phyloP scores from a whole-genome alignment of 2,113 vertebrate genomes.

The Poeciliopsis occidentalis region DNA sequence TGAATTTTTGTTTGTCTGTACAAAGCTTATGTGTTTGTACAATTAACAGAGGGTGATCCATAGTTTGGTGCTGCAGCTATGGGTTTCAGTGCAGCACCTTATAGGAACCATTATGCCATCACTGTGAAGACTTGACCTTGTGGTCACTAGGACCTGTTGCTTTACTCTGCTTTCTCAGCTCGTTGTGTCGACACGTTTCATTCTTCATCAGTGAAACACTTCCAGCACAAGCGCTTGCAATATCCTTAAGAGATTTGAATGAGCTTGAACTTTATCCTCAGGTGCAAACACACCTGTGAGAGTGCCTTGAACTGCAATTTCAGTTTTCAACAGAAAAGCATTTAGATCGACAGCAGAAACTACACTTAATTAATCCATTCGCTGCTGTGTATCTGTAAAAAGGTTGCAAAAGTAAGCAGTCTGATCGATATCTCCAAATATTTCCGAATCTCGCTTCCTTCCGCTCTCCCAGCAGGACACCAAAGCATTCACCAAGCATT shows the following conservation, averaged over 20 bases:
- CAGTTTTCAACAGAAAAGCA: slow-evolving; percentile 61
- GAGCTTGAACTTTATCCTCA: slow-evolving; percentile 76
- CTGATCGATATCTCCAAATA: not conserved
- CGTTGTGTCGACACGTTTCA: slow-evolving; percentile 49
- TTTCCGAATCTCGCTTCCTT: not conserved
- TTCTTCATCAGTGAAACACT: slow-evolving; percentile 62
- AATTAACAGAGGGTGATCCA: slow-evolving; percentile 54
- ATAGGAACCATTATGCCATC: slow-evolving; percentile 71
- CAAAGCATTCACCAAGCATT: not conserved
- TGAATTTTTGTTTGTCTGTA: slow-evolving; percentile 57
- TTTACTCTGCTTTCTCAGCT: slow-evolving; percentile 58
- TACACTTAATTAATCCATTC: slow-evolving; percentile 14
- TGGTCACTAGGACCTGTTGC: slow-evolving; percentile 59
- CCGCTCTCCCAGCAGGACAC: not conserved
- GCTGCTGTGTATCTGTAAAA: not conserved
- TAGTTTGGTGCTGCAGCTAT: slow-evolving; percentile 62
- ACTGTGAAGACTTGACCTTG: slow-evolving; percentile 80
- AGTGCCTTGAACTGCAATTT: slow-evolving; percentile 79
- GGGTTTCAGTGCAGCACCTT: slow-evolving; percentile 56
- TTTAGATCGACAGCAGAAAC: slow-evolving; percentile 56
- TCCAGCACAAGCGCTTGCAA: slow-evolving; percentile 68
- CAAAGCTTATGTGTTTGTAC: slow-evolving; percentile 69
- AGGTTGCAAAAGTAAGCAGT: not conserved
- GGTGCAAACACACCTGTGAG: slow-evolving; percentile 67
- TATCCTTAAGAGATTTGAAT: slow-evolving; percentile 64